phyloP scores from a whole-genome alignment of 2,888 invertebrate species.

The Zygogramma bicolorata region DNA sequence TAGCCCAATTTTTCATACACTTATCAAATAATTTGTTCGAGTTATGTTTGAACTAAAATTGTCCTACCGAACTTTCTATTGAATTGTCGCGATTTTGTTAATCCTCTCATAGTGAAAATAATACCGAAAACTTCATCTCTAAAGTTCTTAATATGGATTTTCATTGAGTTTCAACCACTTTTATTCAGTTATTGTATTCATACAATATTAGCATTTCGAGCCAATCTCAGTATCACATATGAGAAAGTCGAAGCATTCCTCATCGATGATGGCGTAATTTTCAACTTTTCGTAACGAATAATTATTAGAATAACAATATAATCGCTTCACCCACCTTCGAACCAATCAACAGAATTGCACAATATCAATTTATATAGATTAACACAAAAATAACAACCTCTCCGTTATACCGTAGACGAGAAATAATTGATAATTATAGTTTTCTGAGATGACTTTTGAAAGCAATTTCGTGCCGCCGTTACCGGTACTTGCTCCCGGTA shows the following conservation, averaged over 20 bases:
- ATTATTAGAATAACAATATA: background rate
- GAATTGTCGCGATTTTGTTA: too few species aligned
- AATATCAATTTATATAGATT: background rate
- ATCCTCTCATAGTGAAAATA: too few species aligned
- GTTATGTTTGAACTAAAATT: too few species aligned
- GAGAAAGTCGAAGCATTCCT: background rate
- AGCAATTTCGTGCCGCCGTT: slow-evolving; percentile 5
- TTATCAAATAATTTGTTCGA: too few species aligned
- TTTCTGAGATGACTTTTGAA: background rate
- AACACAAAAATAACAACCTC: background rate
- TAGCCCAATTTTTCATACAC: too few species aligned
- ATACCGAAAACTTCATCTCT: too few species aligned
- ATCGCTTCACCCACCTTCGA: background rate
- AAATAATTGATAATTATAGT: slow-evolving; percentile 7
- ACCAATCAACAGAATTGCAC: background rate
- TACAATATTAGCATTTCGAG: too few species aligned
- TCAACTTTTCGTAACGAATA: background rate
- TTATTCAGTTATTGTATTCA: too few species aligned
- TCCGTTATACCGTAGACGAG: background rate
- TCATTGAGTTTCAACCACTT: too few species aligned
- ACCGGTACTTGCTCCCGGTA: background rate
- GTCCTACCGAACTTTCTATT: too few species aligned
- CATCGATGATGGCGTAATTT: background rate
- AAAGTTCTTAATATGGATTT: too few species aligned
- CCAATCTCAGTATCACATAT: background rate